Evolutionary conservation across 2,797 vertebrate genomes (phyloP), one percentile per base, ranked within the genome.

Genomic region (Tamandua tetradactyla): DNA sequence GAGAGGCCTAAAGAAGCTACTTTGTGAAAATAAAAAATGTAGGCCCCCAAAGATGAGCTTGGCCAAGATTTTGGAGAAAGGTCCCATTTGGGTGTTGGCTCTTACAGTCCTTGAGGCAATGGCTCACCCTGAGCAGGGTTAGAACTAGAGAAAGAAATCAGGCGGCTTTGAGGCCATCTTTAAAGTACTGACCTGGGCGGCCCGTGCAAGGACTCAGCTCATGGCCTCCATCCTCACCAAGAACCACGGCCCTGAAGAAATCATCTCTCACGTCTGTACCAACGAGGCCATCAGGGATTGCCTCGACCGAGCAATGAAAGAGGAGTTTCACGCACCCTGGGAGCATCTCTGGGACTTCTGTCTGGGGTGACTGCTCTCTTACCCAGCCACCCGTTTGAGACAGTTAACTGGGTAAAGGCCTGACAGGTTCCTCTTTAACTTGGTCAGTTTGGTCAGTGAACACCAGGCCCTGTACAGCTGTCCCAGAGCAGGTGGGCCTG

Each of bases 1-100:
- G 55, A 61, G 69, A 37, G 6, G 15, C 44, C 82, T 72, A 37
- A 55, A 94, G 84, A 69, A 84, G 57, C 74, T 57, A 40, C 40
- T 88, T 96, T 27, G 17, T 25, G 44, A 32, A 90, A 84, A 90
- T 37, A 3, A 66, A 85, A 95, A 75, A 32, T 14, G 42, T 4
- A 85, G n/a, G 32, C 76, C 76, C 12, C 66, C 8, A 40, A 80
- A 94, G 44, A 68, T 35, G 30, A 82, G 62, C 20, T 32, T 20
- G 2, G 69, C 30, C 37, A 42, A 80, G 87, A 86, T 23, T 55
- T 22, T 62, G 62, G 75, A 66, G 55, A 91, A 93, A 93, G 35
- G 35, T 49, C 35, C n/a, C 68, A n/a, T 75, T 94, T 89, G 64
- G 55, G 59, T 78, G 25, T 91, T 92, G 66, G 25, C 59, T 92